phyloP scores from a whole-genome alignment of 2,888 invertebrate genomes.

The Drosophila pegasa region DNA sequence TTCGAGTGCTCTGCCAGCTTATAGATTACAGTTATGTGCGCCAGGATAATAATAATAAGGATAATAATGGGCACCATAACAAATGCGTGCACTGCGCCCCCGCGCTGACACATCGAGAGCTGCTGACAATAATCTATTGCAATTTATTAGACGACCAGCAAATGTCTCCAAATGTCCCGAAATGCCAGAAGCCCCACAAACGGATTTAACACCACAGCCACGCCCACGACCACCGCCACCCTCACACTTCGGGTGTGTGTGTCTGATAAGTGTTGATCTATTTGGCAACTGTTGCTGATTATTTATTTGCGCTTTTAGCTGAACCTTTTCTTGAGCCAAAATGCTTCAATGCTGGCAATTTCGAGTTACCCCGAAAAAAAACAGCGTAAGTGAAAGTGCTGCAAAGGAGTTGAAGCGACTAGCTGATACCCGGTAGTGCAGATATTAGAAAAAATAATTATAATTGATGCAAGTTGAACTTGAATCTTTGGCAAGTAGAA shows the following conservation, averaged over 20 bases:
- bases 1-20: slow-evolving; percentile 41
- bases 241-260: neutral
- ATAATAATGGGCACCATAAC: slow-evolving; percentile 40
- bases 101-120: slow-evolving; percentile 47
- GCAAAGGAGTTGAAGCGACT: neutral
- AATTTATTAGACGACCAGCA: slow-evolving; percentile 64
- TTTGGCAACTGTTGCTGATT: slow-evolving; percentile 79
- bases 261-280: slow-evolving; percentile 65
- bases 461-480: too few relatives aligned
- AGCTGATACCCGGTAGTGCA: neutral
- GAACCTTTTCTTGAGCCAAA: slow-evolving; percentile 36
- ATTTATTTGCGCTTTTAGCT: slow-evolving; percentile 78
- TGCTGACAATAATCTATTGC: slow-evolving; percentile 73
- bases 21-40: slow-evolving; percentile 52
- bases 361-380: slow-evolving; percentile 24
- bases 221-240: slow-evolving; percentile 33
- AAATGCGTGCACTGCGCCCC: slow-evolving; percentile 57
- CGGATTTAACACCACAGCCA: slow-evolving; percentile 56
- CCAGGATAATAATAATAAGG: slow-evolving; percentile 25
- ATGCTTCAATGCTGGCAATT: slow-evolving; percentile 42
- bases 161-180: slow-evolving; percentile 34
- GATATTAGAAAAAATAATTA: neutral
- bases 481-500: too few relatives aligned
- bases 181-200: slow-evolving; percentile 67
- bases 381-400: slow-evolving; percentile 8